Evolutionary conservation across 2,888 invertebrate species (phyloP), one percentile per base, ranked within the genome.

Genomic region (Amphipoea oculea): DNA sequence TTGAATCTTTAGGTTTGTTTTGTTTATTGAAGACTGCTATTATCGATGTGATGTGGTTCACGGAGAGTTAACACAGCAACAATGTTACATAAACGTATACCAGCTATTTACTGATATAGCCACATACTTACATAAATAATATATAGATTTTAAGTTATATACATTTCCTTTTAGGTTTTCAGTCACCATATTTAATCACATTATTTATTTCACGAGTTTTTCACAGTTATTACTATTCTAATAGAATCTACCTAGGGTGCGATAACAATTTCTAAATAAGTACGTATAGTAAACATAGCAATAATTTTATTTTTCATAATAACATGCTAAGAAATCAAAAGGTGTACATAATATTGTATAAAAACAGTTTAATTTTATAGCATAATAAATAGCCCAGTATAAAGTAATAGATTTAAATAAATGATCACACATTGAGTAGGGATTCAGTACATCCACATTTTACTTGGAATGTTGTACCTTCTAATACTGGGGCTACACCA

Each of bases 121-220:
- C n/a, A 42, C 6, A 71, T 71, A n/a, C 63, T 51, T 57, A 73
- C 51, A 60, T 63, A 66, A 29, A 57, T 65, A 76, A 78, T 62
- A 86, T 78, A 67, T 54, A 69, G n/a, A 77, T 71, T 84, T 57
- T 85, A 81, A 72, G 79, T 83, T 72, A 74, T 72, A 76, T 75
- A 86, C 66, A 75, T 73, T 69, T 68, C 73, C 51, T 68, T 76
- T 71, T 65, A 76, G 54, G 73, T 78, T 82, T 73, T 84, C 71
- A 73, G 17, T 80, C 83, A 76, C 75, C 81, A 78, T 84, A 84
- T 86, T 75, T 70, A 85, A 85, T 86, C 78, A 85, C 73, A 78
- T 78, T 78, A 86, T 86, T 87, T 82, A 86, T 85, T 87, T 74
- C 60, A 74, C 65, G 36, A 69, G 23, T 76, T 85, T 67, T 68